Conservation (phyloP, 2,888 invertebrate genomes). For the Coleophora deauratella region DNA sequence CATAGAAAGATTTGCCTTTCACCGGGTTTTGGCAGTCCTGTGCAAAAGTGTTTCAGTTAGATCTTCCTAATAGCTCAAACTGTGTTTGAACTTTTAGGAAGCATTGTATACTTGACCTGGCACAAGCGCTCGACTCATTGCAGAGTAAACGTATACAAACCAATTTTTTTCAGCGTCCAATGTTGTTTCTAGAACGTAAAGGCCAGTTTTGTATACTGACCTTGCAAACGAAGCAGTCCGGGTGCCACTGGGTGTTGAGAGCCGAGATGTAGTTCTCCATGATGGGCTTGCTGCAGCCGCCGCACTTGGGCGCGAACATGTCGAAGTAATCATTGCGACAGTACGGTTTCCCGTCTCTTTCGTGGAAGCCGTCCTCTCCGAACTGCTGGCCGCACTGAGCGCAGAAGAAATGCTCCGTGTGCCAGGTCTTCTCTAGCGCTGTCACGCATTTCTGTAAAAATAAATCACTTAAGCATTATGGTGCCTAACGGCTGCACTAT, state of each 20-base stretch:
- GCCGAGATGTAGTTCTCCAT: constrained; percentile 99
- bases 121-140: constrained; percentile 23
- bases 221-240: constrained; percentile 99
- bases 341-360: constrained; percentile 95
- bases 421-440: constrained; percentile 98
- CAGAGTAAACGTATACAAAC: constrained; percentile 15
- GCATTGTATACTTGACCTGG: constrained; percentile 51
- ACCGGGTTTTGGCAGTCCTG: constrained; percentile 96
- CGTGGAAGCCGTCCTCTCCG: constrained; percentile 98
- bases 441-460: constrained; percentile 96
- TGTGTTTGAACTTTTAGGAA: constrained; percentile 21
- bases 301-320: constrained; percentile 98
- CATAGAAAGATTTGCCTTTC: constrained; percentile 96
- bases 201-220: constrained; percentile 75
- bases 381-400: constrained; percentile 97
- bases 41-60: constrained; percentile 38
- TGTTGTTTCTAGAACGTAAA: neutral
- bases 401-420: constrained; percentile 99
- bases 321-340: constrained; percentile 97
- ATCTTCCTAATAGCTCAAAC: constrained; percentile 22
- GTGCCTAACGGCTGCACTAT: neutral
- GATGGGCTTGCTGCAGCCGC: constrained; percentile 95
- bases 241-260: constrained; percentile 97
- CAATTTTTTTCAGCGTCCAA: constrained; percentile 11
- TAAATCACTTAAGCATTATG: constrained; percentile 24